Evolutionary conservation across 2,113 vertebrate species (phyloP).

Genomic region (Notothenia rossii): DNA sequence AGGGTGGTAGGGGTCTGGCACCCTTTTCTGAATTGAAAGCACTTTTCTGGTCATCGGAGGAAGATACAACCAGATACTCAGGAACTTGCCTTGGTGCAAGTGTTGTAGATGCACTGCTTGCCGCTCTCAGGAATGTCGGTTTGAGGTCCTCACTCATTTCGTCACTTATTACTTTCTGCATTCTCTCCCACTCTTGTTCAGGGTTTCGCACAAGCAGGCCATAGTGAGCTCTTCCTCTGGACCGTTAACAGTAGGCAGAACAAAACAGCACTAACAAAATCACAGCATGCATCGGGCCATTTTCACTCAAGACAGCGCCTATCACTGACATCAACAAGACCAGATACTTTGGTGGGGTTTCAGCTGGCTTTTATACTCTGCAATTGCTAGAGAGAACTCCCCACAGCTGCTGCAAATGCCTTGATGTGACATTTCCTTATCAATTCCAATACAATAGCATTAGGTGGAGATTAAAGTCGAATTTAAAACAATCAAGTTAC

Average conservation of each 20-base stretch:
- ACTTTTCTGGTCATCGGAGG: slow-evolving; percentile 17
- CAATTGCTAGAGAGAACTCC: neutral
- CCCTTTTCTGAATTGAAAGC: no score
- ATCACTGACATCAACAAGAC: neutral
- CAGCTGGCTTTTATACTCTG: slow-evolving; percentile 27
- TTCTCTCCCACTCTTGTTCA: slow-evolving; percentile 43
- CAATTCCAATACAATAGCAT: neutral
- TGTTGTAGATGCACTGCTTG: neutral
- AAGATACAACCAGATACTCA: slow-evolving; percentile 21
- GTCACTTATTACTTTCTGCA: neutral
- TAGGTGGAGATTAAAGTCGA: neutral
- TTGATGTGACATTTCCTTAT: neutral
- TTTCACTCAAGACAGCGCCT: slow-evolving; percentile 2
- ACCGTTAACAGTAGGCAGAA: slow-evolving; percentile 12
- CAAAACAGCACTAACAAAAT: slow-evolving; percentile 45
- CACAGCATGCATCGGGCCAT: slow-evolving; percentile 46
- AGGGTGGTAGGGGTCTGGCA: slow-evolving; percentile 31
- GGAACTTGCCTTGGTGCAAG: slow-evolving; percentile 33
- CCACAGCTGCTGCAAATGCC: slow-evolving; percentile 53
- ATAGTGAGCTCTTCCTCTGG: neutral
- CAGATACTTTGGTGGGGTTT: rapidly evolving
- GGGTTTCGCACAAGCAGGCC: neutral
- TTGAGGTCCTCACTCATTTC: neutral
- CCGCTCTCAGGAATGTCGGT: neutral
- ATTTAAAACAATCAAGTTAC: neutral